Conservation (phyloP, 2,113 vertebrate genomes). For the Zootoca vivipara region DNA sequence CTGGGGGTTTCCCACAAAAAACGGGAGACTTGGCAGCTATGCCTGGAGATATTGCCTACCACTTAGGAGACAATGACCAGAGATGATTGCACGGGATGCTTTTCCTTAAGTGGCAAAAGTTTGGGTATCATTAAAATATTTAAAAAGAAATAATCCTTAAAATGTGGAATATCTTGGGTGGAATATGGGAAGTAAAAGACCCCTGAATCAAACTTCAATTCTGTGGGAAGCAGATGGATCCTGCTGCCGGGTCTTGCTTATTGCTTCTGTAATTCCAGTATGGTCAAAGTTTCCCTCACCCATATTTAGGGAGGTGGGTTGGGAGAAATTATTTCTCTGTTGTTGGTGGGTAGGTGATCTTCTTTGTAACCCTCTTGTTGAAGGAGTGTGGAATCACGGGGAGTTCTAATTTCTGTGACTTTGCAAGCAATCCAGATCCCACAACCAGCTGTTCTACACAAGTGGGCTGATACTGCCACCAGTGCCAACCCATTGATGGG, state of each 20-base stretch:
- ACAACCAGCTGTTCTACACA: neutral
- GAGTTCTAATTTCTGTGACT: neutral
- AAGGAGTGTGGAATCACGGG: neutral
- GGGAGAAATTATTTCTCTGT: slow-evolving; percentile 27
- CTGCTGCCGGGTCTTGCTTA: slow-evolving; percentile 66
- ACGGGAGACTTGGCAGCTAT: no score
- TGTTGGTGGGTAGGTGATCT: slow-evolving; percentile 6
- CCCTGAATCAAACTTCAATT: slow-evolving; percentile 3
- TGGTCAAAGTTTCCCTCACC: slow-evolving; percentile 68
- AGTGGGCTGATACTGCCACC: neutral
- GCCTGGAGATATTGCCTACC: neutral
- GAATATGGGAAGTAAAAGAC: slow-evolving; percentile 10
- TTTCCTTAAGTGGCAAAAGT: slow-evolving; percentile 8
- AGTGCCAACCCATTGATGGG: neutral
- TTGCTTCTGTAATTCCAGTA: slow-evolving; percentile 55
- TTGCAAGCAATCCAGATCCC: neutral
- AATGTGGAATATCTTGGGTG: slow-evolving; percentile 50
- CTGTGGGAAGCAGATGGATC: slow-evolving; percentile 50
- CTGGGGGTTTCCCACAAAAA: no score
- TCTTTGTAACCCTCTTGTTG: neutral
- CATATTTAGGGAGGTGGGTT: slow-evolving; percentile 35
- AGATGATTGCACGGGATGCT: slow-evolving; percentile 10
- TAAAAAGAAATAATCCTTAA: slow-evolving; percentile 7
- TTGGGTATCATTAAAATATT: slow-evolving; percentile 1
- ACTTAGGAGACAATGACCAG: neutral